Evolutionary conservation across 2,113 vertebrate species (phyloP).

Genomic region (Amphiprion ocellaris): DNA sequence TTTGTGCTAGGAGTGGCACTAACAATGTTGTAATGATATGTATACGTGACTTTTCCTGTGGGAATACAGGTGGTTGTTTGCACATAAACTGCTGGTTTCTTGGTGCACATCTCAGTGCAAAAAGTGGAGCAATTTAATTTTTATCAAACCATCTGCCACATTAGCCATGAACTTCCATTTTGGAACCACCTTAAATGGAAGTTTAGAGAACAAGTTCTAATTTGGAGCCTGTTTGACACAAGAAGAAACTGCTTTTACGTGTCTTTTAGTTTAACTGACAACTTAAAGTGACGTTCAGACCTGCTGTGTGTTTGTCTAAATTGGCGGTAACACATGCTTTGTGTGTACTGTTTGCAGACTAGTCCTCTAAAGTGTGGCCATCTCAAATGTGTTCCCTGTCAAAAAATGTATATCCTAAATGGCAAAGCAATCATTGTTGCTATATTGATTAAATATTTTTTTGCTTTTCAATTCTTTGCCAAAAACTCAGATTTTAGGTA

Average conservation of each 20-base stretch:
- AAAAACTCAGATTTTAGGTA: too few species aligned
- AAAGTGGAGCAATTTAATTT: not conserved
- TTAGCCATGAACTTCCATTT: not conserved
- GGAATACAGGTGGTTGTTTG: slow-evolving; percentile 7
- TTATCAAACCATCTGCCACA: not conserved
- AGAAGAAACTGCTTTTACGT: not conserved
- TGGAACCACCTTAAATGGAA: not conserved
- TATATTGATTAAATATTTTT: too few species aligned
- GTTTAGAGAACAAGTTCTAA: not conserved
- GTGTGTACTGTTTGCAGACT: not conserved
- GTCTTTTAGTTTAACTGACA: not conserved
- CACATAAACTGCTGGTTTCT: not conserved
- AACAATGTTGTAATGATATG: not conserved
- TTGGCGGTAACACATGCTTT: not conserved
- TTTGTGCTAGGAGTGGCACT: not conserved
- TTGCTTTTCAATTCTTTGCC: too few species aligned
- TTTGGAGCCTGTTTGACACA: not conserved
- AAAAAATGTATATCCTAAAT: too few species aligned
- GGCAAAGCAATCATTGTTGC: too few species aligned
- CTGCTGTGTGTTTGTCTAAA: not conserved
- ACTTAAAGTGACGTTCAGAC: not conserved
- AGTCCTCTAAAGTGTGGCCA: too few species aligned
- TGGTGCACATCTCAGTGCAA: not conserved
- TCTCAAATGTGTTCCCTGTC: too few species aligned
- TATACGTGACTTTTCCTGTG: not conserved